Conservation (phyloP, 2,888 invertebrate species). For the Flexamia atlantica region DNA sequence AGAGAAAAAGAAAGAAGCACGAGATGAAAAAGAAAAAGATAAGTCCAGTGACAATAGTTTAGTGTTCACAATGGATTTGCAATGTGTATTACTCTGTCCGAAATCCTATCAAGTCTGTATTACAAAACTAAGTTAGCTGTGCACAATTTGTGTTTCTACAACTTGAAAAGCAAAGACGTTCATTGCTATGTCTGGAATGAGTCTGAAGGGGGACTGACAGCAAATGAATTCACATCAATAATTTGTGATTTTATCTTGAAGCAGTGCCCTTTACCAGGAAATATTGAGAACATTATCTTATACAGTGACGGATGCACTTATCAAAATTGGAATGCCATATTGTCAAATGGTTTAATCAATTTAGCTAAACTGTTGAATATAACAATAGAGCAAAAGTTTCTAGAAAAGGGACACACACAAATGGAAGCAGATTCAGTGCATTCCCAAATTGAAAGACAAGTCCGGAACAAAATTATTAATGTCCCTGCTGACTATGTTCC, state of each 20-base stretch:
- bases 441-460: conserved; percentile 64
- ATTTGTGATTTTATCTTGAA: background rate
- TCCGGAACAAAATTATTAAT: conserved; percentile 13
- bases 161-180: background rate
- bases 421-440: conserved; percentile 71
- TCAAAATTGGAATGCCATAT: conserved; percentile 70
- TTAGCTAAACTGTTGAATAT: conserved; percentile 50
- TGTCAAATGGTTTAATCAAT: conserved; percentile 70
- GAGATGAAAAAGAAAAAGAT: background rate
- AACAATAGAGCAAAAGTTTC: conserved; percentile 70
- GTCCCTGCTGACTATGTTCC: conserved; percentile 13
- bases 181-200: background rate
- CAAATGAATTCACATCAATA: background rate
- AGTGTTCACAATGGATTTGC: conserved; percentile 59
- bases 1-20: background rate
- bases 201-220: background rate
- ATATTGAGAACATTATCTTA: conserved; percentile 66
- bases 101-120: conserved; percentile 21
- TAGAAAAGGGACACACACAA: conserved; percentile 71
- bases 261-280: background rate
- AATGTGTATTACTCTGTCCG: conserved; percentile 53
- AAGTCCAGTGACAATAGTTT: background rate
- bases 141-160: conserved; percentile 60
- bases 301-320: conserved; percentile 71
- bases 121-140: background rate